A percentile compares a stretch with the other conserved stretches of the same genome.
These are phyloP conservation scores for Andrena hattorfiana DNA, from an alignment of 2,888 invertebrate species.

Conservation along the genomic window DNA sequence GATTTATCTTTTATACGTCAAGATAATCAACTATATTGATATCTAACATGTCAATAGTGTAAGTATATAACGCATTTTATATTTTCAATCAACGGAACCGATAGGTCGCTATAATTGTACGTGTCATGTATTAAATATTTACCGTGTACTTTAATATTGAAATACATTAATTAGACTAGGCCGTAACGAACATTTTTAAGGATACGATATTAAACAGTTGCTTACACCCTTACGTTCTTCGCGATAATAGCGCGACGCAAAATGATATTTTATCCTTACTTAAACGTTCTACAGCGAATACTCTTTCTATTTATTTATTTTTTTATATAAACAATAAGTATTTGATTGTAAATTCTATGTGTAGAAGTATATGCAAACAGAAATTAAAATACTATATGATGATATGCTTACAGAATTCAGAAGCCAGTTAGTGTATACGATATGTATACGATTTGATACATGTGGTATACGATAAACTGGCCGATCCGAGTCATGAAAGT, in stretches of 20 bases:
- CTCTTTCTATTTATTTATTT: background rate
- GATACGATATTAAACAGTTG: constrained; percentile 5
- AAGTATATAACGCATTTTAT: constrained; percentile 61
- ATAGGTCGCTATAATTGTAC: constrained; percentile 13
- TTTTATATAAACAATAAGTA: constrained; percentile 33
- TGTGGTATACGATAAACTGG: constrained; percentile 76
- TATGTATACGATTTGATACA: constrained; percentile 78
- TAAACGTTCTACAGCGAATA: constrained; percentile 3
- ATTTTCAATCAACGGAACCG: constrained; percentile 34
- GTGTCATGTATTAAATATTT: constrained; percentile 23
- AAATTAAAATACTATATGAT: constrained; percentile 74
- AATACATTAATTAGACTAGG: constrained; percentile 26
- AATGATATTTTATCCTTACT: constrained; percentile 26
- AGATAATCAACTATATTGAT: constrained; percentile 51
- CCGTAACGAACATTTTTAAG: constrained; percentile 16
- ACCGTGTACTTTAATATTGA: constrained; percentile 14
- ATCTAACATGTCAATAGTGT: constrained; percentile 53
- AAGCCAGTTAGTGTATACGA: constrained; percentile 79
- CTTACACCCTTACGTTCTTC: constrained; percentile 18
- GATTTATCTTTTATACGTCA: constrained; percentile 49
- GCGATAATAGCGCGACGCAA: constrained; percentile 11
- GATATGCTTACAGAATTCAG: constrained; percentile 81
- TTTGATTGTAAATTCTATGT: constrained; percentile 41
- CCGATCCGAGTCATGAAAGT: constrained; percentile 75
- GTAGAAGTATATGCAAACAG: constrained; percentile 39